Base-by-base conservation (phyloP, 2,113 vertebrate genomes). In the Deroptyus accipitrinus region DNA sequence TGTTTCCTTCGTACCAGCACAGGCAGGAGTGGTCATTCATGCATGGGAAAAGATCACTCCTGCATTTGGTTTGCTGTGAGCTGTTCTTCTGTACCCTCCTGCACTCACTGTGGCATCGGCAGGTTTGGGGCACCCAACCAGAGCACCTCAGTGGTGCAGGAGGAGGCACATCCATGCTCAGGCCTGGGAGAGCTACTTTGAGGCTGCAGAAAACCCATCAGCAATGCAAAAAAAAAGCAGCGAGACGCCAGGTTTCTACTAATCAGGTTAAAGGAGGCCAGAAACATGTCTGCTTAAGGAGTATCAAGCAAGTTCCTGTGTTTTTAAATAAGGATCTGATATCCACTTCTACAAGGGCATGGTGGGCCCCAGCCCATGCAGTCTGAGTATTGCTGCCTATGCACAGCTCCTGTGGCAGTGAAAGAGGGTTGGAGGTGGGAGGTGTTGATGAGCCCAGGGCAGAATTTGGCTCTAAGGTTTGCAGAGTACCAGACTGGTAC, bases 71-170 rank as follows among this genome's bases (percentile, higher is more conserved):
- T 94, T 90, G 30, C 64, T 70, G 44, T 83, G 57, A 92, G 79
- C 17, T 63, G 39, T 63, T 93, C 63, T 89, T 91, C 66, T 84
- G 89, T 66, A 80, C 66, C 68, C 77, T 66, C 30, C 70, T 33
- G 28, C 33, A 7, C 30, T 64, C 41, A 9, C 13, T 0, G 0
- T 7, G 39, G n/a, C 10, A 13, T 5, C 1, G 1, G 28, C 49
- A 76, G 69, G 31, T 79, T 92, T 74, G 70, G 22, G 44, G 24
- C 31, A 39, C 81, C 79, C 37, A 39, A 62, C 39, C 10, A 17
- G 30, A 39, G 42, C 23, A 51, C 17, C 42, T 73, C 66, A 39
- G 48, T 39, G 19, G 20, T 76, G 86, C 35, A 62, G 63, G 39
- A 70, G 39, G 13, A 83, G 48, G 20, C 61, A 68, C 8, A 24